Evolutionary conservation across 2,797 vertebrate genomes (phyloP).

Genomic region (Poeciliopsis gracilis): DNA sequence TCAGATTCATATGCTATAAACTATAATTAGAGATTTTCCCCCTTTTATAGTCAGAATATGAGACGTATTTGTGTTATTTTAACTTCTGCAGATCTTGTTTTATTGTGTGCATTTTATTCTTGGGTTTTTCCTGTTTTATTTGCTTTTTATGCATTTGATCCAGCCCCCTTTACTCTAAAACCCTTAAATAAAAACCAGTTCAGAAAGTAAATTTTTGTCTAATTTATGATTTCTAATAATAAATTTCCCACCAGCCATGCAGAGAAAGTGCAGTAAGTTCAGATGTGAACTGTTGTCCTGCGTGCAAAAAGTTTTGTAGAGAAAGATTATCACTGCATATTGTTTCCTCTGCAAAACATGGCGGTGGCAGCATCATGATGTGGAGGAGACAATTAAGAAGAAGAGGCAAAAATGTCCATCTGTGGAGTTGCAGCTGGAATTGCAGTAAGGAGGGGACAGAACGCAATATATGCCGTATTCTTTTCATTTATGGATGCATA

Average conservation of each 20-base stretch:
- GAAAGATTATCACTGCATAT: background rate
- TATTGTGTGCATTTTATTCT: background rate
- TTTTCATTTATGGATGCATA: background rate
- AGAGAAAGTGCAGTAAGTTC: background rate
- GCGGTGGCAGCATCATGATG: background rate
- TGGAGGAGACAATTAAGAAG: background rate
- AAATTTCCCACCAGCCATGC: background rate
- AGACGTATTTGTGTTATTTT: background rate
- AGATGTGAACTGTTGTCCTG: background rate
- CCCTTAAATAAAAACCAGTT: background rate
- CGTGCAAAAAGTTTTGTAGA: background rate
- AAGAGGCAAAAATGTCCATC: background rate
- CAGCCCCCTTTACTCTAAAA: background rate
- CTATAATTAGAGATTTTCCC: background rate
- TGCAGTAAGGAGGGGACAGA: background rate
- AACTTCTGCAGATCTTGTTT: background rate
- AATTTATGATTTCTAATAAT: background rate
- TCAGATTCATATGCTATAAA: background rate
- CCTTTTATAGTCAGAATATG: background rate
- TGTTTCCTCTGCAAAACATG: background rate
- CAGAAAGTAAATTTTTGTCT: background rate
- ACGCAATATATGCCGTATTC: background rate
- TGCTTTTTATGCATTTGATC: background rate
- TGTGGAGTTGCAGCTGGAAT: background rate
- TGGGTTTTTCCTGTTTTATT: background rate